These are phyloP conservation scores for Electrophaes corylata DNA, from an alignment of 2,888 invertebrate species.

Conservation along the genomic window DNA sequence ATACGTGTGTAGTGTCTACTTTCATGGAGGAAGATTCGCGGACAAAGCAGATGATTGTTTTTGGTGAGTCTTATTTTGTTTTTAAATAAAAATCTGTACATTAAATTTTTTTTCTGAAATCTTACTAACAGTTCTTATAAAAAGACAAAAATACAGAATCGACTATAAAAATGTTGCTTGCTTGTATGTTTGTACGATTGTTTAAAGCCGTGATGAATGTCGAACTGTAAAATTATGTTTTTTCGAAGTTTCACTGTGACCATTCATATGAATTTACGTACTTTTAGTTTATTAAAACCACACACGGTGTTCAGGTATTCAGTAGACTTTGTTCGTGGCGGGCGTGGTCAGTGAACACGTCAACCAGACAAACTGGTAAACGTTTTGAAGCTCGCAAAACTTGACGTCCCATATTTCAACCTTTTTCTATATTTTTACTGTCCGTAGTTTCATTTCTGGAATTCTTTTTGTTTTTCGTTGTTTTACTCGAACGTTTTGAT, in stretches of 20 bases:
- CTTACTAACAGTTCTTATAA: too few species aligned
- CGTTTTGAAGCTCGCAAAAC: constrained; percentile 21
- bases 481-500: not conserved
- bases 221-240: not conserved
- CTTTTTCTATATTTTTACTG: constrained; percentile 16
- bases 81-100: too few species aligned
- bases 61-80: constrained; percentile 79
- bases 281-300: not conserved
- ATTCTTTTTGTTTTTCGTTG: not conserved
- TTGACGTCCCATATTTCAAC: constrained; percentile 21
- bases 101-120: too few species aligned
- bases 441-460: not conserved
- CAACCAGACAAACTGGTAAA: constrained; percentile 19
- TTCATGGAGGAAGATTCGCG: constrained; percentile 88
- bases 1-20: constrained; percentile 89
- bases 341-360: constrained; percentile 24
- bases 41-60: constrained; percentile 87
- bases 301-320: constrained; percentile 2
- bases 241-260: not conserved
- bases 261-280: not conserved
- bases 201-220: too few species aligned
- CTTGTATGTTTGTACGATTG: too few species aligned
- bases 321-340: constrained; percentile 15
- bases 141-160: too few species aligned
- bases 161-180: too few species aligned